These are phyloP conservation scores for Chaetorhynchus papuensis DNA, from an alignment of 2,113 vertebrate genomes.

Conservation along the genomic window DNA sequence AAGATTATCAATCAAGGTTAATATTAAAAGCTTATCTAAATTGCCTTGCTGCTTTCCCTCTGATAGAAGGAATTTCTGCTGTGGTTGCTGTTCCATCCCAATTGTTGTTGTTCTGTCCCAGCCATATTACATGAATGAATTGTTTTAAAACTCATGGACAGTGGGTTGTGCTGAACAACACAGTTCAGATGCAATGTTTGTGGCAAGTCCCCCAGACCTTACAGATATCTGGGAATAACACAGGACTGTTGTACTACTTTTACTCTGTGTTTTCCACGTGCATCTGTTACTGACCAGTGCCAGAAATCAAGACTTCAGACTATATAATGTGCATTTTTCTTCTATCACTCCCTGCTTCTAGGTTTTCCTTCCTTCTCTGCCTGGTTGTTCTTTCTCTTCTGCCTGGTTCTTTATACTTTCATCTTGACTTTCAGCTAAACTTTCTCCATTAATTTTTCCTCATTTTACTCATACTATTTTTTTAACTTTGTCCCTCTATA, in stretches of 20 bases:
- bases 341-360: not conserved
- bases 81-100: not conserved
- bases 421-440: not conserved
- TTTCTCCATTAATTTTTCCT: not conserved
- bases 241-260: not conserved
- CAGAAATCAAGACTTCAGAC: not conserved
- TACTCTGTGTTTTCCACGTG: fast-evolving
- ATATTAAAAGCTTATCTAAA: not conserved
- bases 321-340: not conserved
- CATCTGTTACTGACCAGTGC: not conserved
- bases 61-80: not conserved
- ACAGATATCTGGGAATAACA: not conserved
- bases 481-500: not conserved
- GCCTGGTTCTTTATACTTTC: not conserved
- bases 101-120: not conserved
- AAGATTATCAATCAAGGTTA: not conserved
- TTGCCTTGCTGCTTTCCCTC: not conserved
- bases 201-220: not conserved
- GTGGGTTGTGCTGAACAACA: not conserved
- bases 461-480: not conserved
- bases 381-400: not conserved
- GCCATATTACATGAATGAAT: not conserved
- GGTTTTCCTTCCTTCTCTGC: not conserved
- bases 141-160: not conserved
- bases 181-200: not conserved